Evolutionary conservation across 2,888 invertebrate genomes (phyloP).

Genomic region (Caenorhabditis sp.): DNA sequence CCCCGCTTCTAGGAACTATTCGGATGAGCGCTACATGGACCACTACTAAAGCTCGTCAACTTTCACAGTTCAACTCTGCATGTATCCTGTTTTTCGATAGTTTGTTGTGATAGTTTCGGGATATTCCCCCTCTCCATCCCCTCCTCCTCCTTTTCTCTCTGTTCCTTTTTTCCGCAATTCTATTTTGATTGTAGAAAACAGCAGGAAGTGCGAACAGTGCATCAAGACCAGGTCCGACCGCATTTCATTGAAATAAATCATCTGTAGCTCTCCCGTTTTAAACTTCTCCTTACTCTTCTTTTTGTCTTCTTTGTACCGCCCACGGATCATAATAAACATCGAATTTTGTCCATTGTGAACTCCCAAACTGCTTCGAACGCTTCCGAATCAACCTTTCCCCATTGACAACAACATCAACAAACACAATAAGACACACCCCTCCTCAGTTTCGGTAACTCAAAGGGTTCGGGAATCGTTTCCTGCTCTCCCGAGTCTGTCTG

Average conservation of each 20-base stretch:
- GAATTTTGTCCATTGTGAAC: constrained; percentile 11
- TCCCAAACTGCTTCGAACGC: not conserved
- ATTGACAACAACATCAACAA: not conserved
- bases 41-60: constrained; percentile 48
- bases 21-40: constrained; percentile 54
- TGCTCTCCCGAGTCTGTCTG: too few relatives aligned
- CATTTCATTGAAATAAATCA: constrained; percentile 48
- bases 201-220: constrained; percentile 1
- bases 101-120: not conserved
- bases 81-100: not conserved
- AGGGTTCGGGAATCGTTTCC: too few relatives aligned
- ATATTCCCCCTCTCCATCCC: not conserved
- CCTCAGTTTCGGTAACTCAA: too few relatives aligned
- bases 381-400: not conserved
- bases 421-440: too few relatives aligned
- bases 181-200: constrained; percentile 8
- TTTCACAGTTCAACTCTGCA: too few relatives aligned
- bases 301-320: constrained; percentile 22
- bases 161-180: constrained; percentile 9
- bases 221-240: constrained; percentile 29
- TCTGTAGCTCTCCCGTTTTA: constrained; percentile 7
- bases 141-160: not conserved
- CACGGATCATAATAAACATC: not conserved
- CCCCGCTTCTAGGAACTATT: constrained; percentile 21
- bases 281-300: not conserved